phyloP scores from a whole-genome alignment of 2,888 invertebrate genomes.

The Orthosia gracilis region DNA sequence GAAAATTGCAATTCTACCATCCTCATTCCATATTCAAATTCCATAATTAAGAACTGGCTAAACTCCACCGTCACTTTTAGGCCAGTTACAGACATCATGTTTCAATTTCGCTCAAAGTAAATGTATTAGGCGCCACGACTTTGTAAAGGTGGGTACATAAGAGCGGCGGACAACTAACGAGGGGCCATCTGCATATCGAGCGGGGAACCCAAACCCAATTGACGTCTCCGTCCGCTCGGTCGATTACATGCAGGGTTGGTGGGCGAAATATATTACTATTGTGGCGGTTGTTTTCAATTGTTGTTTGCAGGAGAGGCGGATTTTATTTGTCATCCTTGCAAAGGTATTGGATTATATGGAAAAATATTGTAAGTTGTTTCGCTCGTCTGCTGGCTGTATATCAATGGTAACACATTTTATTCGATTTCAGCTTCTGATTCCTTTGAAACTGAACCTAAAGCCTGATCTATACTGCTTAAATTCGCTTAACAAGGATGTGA shows the following conservation, averaged over 20 bases:
- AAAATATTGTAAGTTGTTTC: not conserved
- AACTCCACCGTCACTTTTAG: slow-evolving; percentile 32
- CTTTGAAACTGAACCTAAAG: not conserved
- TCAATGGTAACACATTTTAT: not conserved
- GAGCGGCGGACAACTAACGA: slow-evolving; percentile 73
- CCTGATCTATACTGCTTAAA: not conserved
- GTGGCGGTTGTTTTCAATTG: slow-evolving; percentile 31
- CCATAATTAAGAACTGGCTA: slow-evolving; percentile 32
- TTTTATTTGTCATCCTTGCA: slow-evolving; percentile 23
- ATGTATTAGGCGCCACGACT: slow-evolving; percentile 61
- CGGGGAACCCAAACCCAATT: slow-evolving; percentile 71
- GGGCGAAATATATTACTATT: slow-evolving; percentile 50
- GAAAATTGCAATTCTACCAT: slow-evolving; percentile 1
- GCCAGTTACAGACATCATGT: slow-evolving; percentile 47
- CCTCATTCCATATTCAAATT: slow-evolving; percentile 37
- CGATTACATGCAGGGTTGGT: slow-evolving; percentile 58
- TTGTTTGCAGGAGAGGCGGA: slow-evolving; percentile 18
- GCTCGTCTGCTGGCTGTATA: not conserved
- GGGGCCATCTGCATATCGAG: slow-evolving; percentile 78
- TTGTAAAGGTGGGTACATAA: slow-evolving; percentile 67
- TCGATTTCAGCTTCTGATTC: too few species aligned
- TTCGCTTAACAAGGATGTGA: not conserved
- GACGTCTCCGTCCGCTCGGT: slow-evolving; percentile 60
- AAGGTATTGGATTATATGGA: slow-evolving; percentile 10
- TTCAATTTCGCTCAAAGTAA: slow-evolving; percentile 54